Base-by-base conservation (phyloP, 2,113 vertebrate genomes). In the Vidua chalybeata region DNA sequence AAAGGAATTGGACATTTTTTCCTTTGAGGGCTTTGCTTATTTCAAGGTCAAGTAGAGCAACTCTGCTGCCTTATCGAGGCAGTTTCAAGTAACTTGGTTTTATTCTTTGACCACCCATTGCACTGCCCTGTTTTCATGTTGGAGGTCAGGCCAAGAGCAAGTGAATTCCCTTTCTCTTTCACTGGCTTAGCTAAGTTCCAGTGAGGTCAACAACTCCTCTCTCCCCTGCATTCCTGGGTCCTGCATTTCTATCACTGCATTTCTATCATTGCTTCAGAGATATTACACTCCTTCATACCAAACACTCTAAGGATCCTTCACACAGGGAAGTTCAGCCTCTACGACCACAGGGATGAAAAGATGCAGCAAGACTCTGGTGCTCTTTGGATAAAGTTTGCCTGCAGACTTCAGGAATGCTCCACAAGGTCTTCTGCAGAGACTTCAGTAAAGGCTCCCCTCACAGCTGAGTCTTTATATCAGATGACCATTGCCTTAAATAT, bases 201-300 rank as follows among this genome's bases (percentile, higher is more conserved):
- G 56, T 0, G 4, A 94, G 88, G 92, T 84, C 75, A 86, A 85
- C 76, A 90, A 54, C 49, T 63, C 64, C 61, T 14, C 35, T 67
- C 61, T 93, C 45, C 64, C 43, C 49, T 90, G 79, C 90, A 94
- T 94, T 90, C 92, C 92, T 95, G 72, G 0, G 0, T 43, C 69
- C 80, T 89, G 85, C 61, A 68, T 94, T 96, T 89, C 81, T 81
- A 49, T 89, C 75, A 51, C 93, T 89, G 39, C 55, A 69, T 94
- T 96, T 87, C 79, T 83, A 37, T 86, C 77, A 46, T 94, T 90
- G 37, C 54, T 95, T 84, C 64, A 83, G 52, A 80, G 73, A 56
- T 74, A 92, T 33, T 56, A 15, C 24, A 81, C 64, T 90, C 56
- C 64, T 59, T 68, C 80, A 74, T 24, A 69, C 43, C 72, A 78